Base-by-base conservation (phyloP, 92 coral and sea anemone species). In the Plumapathes pennacea region DNA sequence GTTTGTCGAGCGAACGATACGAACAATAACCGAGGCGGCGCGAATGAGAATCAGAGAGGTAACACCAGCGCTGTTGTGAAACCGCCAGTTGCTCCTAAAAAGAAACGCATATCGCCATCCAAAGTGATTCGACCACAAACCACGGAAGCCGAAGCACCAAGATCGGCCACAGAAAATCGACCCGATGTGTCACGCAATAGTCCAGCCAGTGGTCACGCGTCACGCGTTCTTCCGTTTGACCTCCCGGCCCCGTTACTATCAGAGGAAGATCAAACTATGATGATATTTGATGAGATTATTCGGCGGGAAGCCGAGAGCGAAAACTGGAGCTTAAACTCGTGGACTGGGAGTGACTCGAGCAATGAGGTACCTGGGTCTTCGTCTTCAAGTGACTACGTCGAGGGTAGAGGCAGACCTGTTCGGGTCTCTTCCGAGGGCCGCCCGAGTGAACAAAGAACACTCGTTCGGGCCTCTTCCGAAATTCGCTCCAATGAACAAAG, bases 271-370 rank as follows among this genome's bases (percentile, higher is more conserved):
- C 77, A 55, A 18, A 77, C 96, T 2, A 71, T 88, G 45, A 85
- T 88, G 84, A 25, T 94, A 22, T 69, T 94, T 19, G 99, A 94
- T 71, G 99, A 94, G 45, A 76, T 94, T 14, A 63, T 94, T 8
- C 68, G 91, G 24, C 81, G 49, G n/a, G 99, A 94, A 64, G 99
- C 83, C 10, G 91, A 88, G 55, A 78, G 94, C 12, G 96, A 86
- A 47, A 94, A 88, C 40, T 94, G 99, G 99, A 90, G 96, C 55
- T 78, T 90, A 53, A 90, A 80, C 31, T 94, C 99, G 12, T 94
- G 99, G 99, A 88, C 89, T 56, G 71, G 73, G 52, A 88, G 90
- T 43, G 96, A 88, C 46, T 88, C 96, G 21, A 77, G 90, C 56
- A 51, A 71, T 1, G 96, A 88, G 22, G 74, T 78, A 5, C 54